A percentile compares a stretch with the other conserved stretches of the same genome.
phyloP scores from a whole-genome alignment of 2,888 invertebrate genomes.

The Polylopha cassiicola region DNA sequence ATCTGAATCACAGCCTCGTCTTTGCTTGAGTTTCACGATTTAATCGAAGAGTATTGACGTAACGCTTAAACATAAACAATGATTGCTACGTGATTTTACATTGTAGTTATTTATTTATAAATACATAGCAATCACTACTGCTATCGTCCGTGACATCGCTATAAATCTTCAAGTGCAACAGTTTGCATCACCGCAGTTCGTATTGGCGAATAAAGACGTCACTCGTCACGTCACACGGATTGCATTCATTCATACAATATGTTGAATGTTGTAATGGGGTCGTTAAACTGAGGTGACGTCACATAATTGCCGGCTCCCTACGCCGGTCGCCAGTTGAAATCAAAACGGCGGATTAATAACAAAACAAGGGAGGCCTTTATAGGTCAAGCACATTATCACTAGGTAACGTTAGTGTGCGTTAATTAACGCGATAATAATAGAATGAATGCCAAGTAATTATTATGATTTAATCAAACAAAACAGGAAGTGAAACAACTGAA shows the following conservation, averaged over 20 bases:
- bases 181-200: slow-evolving; percentile 41
- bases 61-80: too few relatives aligned
- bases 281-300: slow-evolving; percentile 75
- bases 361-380: slow-evolving; percentile 62
- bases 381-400: slow-evolving; percentile 72
- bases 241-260: slow-evolving; percentile 76
- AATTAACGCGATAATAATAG: slow-evolving; percentile 20
- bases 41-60: too few relatives aligned
- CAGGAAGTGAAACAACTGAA: slow-evolving; percentile 10
- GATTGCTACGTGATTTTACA: too few relatives aligned
- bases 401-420: slow-evolving; percentile 10
- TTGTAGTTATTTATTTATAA: too few relatives aligned
- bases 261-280: slow-evolving; percentile 74
- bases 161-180: slow-evolving; percentile 26
- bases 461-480: slow-evolving; percentile 11
- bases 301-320: slow-evolving; percentile 75
- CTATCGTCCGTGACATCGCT: slow-evolving; percentile 1
- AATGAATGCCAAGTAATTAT: slow-evolving; percentile 9
- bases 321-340: slow-evolving; percentile 66
- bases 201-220: slow-evolving; percentile 61
- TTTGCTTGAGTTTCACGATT: too few relatives aligned
- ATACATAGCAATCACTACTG: too few relatives aligned
- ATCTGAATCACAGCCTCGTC: too few relatives aligned
- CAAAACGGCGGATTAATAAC: slow-evolving; percentile 74
- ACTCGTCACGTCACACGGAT: slow-evolving; percentile 57